Conservation (phyloP, 2,888 invertebrate species). For the Hirtodrosophila confusa region DNA sequence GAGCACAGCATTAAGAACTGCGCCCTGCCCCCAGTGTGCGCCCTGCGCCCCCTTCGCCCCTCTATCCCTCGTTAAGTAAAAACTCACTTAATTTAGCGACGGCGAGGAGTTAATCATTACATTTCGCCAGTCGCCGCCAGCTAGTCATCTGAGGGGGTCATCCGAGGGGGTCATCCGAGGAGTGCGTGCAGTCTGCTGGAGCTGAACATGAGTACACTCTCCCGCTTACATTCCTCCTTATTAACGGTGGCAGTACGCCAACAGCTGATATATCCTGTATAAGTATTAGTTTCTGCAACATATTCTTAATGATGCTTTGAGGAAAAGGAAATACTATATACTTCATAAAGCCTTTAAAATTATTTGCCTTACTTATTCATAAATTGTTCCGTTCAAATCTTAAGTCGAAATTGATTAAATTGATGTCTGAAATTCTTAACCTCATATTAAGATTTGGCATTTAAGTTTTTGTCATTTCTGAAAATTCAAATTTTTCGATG, state of each 20-base stretch:
- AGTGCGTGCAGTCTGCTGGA: constrained; percentile 49
- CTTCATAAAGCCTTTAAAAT: too few relatives aligned
- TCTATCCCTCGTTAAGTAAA: constrained; percentile 54
- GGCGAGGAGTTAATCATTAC: constrained; percentile 78
- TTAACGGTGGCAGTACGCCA: neutral
- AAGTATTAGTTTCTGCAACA: too few relatives aligned
- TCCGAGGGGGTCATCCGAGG: neutral
- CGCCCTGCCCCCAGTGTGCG: constrained; percentile 1
- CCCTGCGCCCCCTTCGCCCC: neutral
- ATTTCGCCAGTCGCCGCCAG: constrained; percentile 59
- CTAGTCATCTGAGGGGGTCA: constrained; percentile 25
- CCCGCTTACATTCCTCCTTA: constrained; percentile 5
- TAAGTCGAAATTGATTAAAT: too few relatives aligned
- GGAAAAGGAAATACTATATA: too few relatives aligned
- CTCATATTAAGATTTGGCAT: too few relatives aligned
- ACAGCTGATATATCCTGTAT: too few relatives aligned
- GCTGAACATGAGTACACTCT: constrained; percentile 13
- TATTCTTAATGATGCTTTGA: too few relatives aligned
- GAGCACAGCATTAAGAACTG: constrained; percentile 56
- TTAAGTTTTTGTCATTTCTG: too few relatives aligned
- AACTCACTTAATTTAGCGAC: constrained; percentile 80
- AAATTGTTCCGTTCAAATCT: too few relatives aligned
- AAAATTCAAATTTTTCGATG: too few relatives aligned
- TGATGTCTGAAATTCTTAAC: too few relatives aligned
- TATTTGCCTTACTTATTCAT: too few relatives aligned